Base-by-base conservation (phyloP, 1,140 invertebrate species). In the Neodiprion pinetum region DNA sequence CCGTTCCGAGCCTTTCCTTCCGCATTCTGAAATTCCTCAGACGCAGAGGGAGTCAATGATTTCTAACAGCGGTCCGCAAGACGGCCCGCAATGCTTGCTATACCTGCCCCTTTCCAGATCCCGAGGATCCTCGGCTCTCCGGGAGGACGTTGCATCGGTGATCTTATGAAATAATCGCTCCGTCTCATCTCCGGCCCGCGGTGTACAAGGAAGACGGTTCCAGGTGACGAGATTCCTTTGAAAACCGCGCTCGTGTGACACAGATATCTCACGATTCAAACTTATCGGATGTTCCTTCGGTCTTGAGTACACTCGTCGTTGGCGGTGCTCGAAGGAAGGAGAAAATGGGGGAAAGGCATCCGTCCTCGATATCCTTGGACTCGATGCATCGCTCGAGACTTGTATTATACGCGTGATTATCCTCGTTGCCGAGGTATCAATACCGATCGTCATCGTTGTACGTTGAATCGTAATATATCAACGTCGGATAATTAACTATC, bases 1-100 rank as follows among this genome's bases (percentile, higher is more conserved):
- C 70, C 67, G 76, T 61, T 61, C 11, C 53, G 71, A 77, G 79
- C 28, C 82, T 85, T 85, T 85, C 82, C 84, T 85, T 85, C 84
- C 84, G 84, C 84, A 85, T 85, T 83, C 84, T 82, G 75, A 82
- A 82, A 85, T 85, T 82, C 83, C 66, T 69, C 40, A 48, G 53
- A 23, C 77, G 73, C 75, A 72, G 78, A 76, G 73, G 74, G 72
- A 71, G 77, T 72, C 81, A 79, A 82, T 82, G 79, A 81, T 83
- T 84, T 78, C 80, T 79, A 81, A 81, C 78, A 80, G 79, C 76
- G 76, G 74, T 48, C 72, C 70, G 72, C 75, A 65, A 72, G 70
- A 65, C 49, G 68, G 72, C 73, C 72, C 72, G 72, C 74, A 77
- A 75, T 73, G 66, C n/a, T n/a, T 48, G 14, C 47, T 23, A 0